Evolutionary conservation across 2,888 invertebrate genomes (phyloP), one percentile per base, ranked within the genome.

Genomic region (Matsumyia berberina): DNA sequence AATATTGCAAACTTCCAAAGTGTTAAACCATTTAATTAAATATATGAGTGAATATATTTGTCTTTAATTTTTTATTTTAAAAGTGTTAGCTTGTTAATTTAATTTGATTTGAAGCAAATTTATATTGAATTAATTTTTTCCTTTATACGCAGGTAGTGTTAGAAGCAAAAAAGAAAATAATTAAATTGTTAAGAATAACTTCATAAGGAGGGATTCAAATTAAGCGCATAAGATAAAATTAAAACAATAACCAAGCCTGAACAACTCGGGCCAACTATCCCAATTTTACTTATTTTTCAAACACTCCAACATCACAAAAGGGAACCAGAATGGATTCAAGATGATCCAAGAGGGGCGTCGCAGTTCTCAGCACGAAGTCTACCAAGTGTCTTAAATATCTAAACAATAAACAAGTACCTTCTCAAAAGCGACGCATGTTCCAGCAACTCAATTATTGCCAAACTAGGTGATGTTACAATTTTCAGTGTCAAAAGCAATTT

Each of bases 1-100:
- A 76, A 67, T 67, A 76, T 66, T 58, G 58, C 57, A 76, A 67
- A 57, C 37, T 46, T 66, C 44, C 57, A 46, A 66, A 57, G 51
- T 62, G 15, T 69, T 15, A 69, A 39, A 67, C 49, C 64, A 66
- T 58, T 33, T 37, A 33, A 24, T 49, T 67, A 31, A n/a, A 15
- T 72, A 39, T 42, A n/a, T 64, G 46, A 24, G 12, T 29, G 19
- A 24, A 46, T 12, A 44, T 44, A 17, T 35, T 44, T 33, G 5
- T 44, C 24, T 70, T 29, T 8, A 44, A 57, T 5, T 29, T 42
- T 57, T 55, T 33, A 44, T 42, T 44, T 64, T 24, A n/a, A 76
- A 62, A 44, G 31, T 39, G 29, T 60, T 55, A 76, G 76, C 12
- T 57, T 62, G 11, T 49, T 49, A 29, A 29, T 62, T 51, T 57